phyloP scores from a whole-genome alignment of 2,888 invertebrate genomes.

The Pandemis corylana region DNA sequence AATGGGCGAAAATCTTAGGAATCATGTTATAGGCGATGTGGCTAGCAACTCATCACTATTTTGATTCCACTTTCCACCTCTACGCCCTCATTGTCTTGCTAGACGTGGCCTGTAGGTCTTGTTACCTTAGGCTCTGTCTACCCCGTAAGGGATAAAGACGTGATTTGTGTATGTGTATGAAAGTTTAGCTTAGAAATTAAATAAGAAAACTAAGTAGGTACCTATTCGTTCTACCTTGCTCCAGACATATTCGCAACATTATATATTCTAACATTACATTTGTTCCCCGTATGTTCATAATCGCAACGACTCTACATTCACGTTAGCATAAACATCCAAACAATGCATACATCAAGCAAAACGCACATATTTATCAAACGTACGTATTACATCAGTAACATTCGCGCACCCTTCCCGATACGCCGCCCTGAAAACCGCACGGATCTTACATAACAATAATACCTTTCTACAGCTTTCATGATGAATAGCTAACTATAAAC shows the following conservation, averaged over 20 bases:
- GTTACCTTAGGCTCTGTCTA: too few relatives aligned
- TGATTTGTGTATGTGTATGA: too few relatives aligned
- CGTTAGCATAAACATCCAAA: slow-evolving; percentile 40
- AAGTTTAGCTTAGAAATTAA: too few relatives aligned
- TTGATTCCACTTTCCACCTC: too few relatives aligned
- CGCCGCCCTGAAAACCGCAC: slow-evolving; percentile 75
- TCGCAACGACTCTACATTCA: slow-evolving; percentile 20
- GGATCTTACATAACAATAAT: slow-evolving; percentile 84
- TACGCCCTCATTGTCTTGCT: too few relatives aligned
- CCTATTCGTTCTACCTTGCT: neutral
- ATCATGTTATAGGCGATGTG: too few relatives aligned
- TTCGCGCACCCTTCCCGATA: slow-evolving; percentile 77
- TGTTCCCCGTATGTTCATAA: slow-evolving; percentile 10
- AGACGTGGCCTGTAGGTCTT: too few relatives aligned
- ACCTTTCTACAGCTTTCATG: slow-evolving; percentile 71
- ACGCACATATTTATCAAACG: slow-evolving; percentile 51
- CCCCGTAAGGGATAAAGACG: too few relatives aligned
- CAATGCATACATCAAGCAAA: slow-evolving; percentile 39
- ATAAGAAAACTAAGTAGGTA: too few relatives aligned
- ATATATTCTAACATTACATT: slow-evolving; percentile 5
- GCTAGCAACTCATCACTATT: too few relatives aligned
- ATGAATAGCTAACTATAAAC: slow-evolving; percentile 62
- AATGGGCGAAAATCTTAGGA: too few relatives aligned
- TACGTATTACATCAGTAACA: slow-evolving; percentile 73
- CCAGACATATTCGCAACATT: neutral